Percentiles rank a stretch among this genome's conserved stretches.
Evolutionary conservation across 92 coral and sea anemone species (phyloP).

Genomic region (Siderastrea radians): DNA sequence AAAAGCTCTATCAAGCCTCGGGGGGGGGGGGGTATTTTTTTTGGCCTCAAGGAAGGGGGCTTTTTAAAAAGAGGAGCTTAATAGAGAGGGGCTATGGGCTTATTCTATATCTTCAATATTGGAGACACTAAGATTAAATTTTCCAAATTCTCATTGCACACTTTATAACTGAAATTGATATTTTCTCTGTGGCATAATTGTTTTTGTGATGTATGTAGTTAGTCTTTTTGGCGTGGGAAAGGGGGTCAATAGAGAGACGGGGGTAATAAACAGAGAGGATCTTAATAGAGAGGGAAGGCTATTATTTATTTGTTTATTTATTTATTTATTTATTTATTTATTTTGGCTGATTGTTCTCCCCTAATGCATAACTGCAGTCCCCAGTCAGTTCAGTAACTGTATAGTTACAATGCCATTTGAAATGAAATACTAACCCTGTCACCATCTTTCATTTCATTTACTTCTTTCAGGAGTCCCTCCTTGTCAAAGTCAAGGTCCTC

Average conservation of each 20-base stretch:
- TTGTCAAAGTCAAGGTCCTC: slow-evolving; percentile 57
- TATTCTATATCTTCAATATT: too few relatives aligned
- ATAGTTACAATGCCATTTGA: background rate
- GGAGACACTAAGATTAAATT: too few relatives aligned
- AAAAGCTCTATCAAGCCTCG: too few relatives aligned
- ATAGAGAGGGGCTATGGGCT: background rate
- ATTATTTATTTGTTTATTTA: background rate
- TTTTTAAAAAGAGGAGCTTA: background rate
- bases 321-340: too few relatives aligned
- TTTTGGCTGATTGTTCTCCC: background rate
- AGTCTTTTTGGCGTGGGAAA: too few relatives aligned
- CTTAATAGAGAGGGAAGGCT: background rate
- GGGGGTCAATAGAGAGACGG: too few relatives aligned
- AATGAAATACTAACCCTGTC: slow-evolving; percentile 39
- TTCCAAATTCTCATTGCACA: too few relatives aligned
- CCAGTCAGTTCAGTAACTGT: background rate
- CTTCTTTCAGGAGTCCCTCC: slow-evolving; percentile 52
- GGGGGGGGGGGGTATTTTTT: too few relatives aligned
- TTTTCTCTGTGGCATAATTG: too few relatives aligned
- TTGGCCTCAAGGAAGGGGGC: too few relatives aligned
- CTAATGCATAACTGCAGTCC: background rate
- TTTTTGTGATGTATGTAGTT: too few relatives aligned
- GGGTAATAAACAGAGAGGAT: background rate
- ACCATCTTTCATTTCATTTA: slow-evolving; percentile 58
- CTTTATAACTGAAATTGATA: too few relatives aligned